Evolutionary conservation across 2,797 vertebrate genomes (phyloP).

Genomic region (Tiaroga cobitis): DNA sequence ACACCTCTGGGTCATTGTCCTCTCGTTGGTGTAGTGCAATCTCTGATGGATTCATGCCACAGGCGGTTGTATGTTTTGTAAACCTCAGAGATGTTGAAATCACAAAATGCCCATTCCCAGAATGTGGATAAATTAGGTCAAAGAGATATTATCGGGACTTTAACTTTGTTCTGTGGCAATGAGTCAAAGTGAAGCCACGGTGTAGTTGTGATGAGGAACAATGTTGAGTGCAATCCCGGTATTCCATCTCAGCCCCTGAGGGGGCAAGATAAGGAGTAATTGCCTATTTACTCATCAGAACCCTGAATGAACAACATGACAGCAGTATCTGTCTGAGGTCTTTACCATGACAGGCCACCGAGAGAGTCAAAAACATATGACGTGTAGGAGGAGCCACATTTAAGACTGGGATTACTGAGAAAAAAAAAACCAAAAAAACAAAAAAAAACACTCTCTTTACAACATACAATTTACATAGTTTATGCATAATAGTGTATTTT

Average conservation of each 20-base stretch:
- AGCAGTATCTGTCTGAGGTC: constrained; percentile 47
- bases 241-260: constrained; percentile 58
- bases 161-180: constrained; percentile 47
- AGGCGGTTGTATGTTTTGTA: constrained; percentile 46
- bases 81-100: constrained; percentile 56
- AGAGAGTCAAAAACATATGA: constrained; percentile 52
- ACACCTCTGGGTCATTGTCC: constrained; percentile 30
- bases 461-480: neutral
- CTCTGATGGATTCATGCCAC: constrained; percentile 27
- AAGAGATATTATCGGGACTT: constrained; percentile 51
- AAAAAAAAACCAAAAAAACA: neutral
- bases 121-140: constrained; percentile 61
- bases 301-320: constrained; percentile 60
- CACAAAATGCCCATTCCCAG: constrained; percentile 13
- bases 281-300: constrained; percentile 69
- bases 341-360: constrained; percentile 40
- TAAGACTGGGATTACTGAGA: neutral
- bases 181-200: constrained; percentile 53
- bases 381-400: constrained; percentile 9
- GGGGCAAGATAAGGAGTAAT: constrained; percentile 68
- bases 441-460: constrained; percentile 1
- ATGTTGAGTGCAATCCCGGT: constrained; percentile 58
- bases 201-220: constrained; percentile 41
- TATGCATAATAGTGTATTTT: neutral
- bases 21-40: constrained; percentile 25